Evolutionary conservation across 2,113 vertebrate species (phyloP), one percentile per base, ranked within the genome.

Genomic region (Odocoileus virginianus): DNA sequence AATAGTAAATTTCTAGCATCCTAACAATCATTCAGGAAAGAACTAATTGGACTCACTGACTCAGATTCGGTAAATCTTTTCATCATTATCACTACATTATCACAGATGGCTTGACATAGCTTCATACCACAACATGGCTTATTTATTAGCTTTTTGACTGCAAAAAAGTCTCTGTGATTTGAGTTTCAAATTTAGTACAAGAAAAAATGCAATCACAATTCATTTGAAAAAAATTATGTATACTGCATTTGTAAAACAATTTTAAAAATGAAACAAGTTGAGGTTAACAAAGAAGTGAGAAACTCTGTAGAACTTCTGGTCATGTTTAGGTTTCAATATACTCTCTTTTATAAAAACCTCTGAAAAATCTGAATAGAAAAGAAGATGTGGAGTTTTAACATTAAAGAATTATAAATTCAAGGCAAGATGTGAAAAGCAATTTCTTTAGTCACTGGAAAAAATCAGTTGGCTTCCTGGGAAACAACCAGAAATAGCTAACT

Each of bases 1-100:
- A 92, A 25, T 19, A 94, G 90, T 97, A 98, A 96, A 97, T 98
- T 96, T 96, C 57, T 94, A 83, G 64, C 87, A 92, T 78, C 27
- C 17, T 86, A 94, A 94, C 54, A 94, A 61, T 61, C 43, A 96
- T 89, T 96, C 74, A 95, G 40, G 89, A 95, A 94, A 97, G 83
- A 93, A 89, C n/a, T 95, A 81, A 89, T 71, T 95, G 40, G 60
- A 30, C 33, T 85, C 36, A 64, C 12, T 97, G 50, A 94, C 55
- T 94, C 79, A 40, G 83, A 79, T 86, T 87, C 92, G 54, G 3
- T 94, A 96, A 96, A 96, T 97, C 81, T 92, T 67, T 71, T 88
- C 74, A 67, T 78, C 43, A 84, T 12, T 93, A 40, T 91, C 96
- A 87, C 23, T 88, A 21, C 25, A 87, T 93, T 45, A 90, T 9